A percentile compares a stretch with the other conserved stretches of the same genome.
phyloP scores from a whole-genome alignment of 2,113 vertebrate species.

The Scatophagus argus region DNA sequence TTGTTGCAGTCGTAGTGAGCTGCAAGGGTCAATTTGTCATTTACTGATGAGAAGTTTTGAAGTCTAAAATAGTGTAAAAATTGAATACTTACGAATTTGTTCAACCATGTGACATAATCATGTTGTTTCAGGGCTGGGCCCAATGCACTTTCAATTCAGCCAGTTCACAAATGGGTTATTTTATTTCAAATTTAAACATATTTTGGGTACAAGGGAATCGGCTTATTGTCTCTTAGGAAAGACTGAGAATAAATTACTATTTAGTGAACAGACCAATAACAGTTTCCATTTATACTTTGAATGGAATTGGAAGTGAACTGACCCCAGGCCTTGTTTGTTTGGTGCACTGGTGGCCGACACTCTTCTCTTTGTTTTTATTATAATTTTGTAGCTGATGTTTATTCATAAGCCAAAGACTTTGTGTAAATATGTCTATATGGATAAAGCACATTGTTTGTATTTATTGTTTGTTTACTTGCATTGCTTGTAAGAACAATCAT shows the following conservation, averaged over 20 bases:
- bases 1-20: conserved; percentile 1
- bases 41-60: conserved; percentile 44
- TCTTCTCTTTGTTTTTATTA: conserved; percentile 74
- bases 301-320: conserved; percentile 67
- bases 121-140: conserved; percentile 84
- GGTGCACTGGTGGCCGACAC: conserved; percentile 93
- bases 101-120: conserved; percentile 87
- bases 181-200: conserved; percentile 7
- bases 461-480: conserved; percentile 99
- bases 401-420: conserved; percentile 99
- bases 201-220: neutral
- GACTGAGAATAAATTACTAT: conserved; percentile 10
- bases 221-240: neutral
- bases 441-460: conserved; percentile 99
- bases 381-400: conserved; percentile 90
- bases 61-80: conserved; percentile 11
- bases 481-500: conserved; percentile 94
- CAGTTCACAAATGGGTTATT: conserved; percentile 46
- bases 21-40: conserved; percentile 26
- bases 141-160: conserved; percentile 72
- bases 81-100: conserved; percentile 9
- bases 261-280: neutral
- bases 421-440: conserved; percentile 99
- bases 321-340: conserved; percentile 69
- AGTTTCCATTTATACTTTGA: conserved; percentile 51